These are phyloP conservation scores for Hemitrygon akajei DNA, from an alignment of 2,797 vertebrate genomes.

Conservation along the genomic window DNA sequence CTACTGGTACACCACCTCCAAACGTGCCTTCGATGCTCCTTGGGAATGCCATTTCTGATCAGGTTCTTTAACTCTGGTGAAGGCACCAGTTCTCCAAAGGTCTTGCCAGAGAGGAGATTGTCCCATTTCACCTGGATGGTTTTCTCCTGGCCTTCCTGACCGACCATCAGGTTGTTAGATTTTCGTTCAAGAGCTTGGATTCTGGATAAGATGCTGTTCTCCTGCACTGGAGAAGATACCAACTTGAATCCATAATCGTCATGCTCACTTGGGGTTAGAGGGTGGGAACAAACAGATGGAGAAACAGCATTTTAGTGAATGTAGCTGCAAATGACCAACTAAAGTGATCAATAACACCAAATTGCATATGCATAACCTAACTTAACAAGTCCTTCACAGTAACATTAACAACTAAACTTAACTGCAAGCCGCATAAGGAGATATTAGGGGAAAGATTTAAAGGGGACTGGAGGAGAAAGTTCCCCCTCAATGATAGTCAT, in stretches of 20 bases:
- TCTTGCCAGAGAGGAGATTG: conserved; percentile 59
- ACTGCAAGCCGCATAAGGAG: no score
- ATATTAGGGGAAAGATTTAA: no score
- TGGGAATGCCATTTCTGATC: conserved; percentile 72
- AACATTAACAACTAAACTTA: no score
- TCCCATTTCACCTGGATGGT: conserved; percentile 71
- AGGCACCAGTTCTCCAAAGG: conserved; percentile 56
- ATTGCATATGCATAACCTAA: no score
- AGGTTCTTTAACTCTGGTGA: conserved; percentile 68
- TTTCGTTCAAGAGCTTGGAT: conserved; percentile 85
- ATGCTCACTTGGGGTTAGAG: conserved; percentile 61
- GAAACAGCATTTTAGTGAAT: background rate
- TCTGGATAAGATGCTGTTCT: conserved; percentile 82
- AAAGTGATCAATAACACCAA: no score
- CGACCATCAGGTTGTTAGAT: conserved; percentile 68
- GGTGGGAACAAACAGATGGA: background rate
- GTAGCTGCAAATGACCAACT: background rate
- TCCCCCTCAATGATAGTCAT: no score
- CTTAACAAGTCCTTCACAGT: no score
- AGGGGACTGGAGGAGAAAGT: no score
- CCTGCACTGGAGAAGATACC: conserved; percentile 64
- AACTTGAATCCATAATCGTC: conserved; percentile 88
- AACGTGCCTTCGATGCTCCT: conserved; percentile 66
- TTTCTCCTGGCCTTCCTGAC: conserved; percentile 62
- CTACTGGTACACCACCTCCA: conserved; percentile 73